Evolutionary conservation across 1,140 invertebrate genomes (phyloP), one percentile per base, ranked within the genome.

Genomic region (Drosophila funebris): DNA sequence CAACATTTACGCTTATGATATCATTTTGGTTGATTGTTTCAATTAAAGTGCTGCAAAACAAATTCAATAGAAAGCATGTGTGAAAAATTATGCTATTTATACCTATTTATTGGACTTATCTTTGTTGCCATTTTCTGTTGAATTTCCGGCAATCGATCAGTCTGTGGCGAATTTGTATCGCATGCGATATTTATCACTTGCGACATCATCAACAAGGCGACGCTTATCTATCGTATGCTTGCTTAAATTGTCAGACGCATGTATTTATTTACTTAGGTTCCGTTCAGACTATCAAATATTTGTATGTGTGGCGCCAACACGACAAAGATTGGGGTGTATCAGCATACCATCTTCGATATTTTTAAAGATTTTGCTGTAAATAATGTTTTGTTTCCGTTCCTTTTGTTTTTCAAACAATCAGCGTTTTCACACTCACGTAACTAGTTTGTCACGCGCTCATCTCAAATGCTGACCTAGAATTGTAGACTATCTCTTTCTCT

Each of bases 401-500:
- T 14, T 13, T 14, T 4, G 11, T 31, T 29, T 29, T 2, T 31
- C 33, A 11, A 36, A 22, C 11, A 62, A 70, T 73, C 44, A 36
- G 27, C 16, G 24, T 29, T 53, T 46, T 41, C 18, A 22, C 62
- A 68, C 33, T 54, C 52, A 36, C 52, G 52, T 5, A 41, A n/a
- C n/a, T n/a, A n/a, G n/a, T 5, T 37, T 48, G 13, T 58, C 66
- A 76, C 74, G 77, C 57, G 48, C 72, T 76, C 77, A 79, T 75
- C 76, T 74, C 63, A 29, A 70, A 54, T 56, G 41, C 66, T 82
- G 79, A 83, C 79, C 79, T 71, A 83, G 74, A 82, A 83, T 67
- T 43, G 22, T 44, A 16, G 39, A 9, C 22, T 29, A 48, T 46
- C 39, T 62, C 46, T 63, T 68, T 69, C 64, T 39, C 57, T 18